These are phyloP conservation scores for Camponotus floridanus DNA, from an alignment of 1,140 invertebrate genomes.

Conservation along the genomic window DNA sequence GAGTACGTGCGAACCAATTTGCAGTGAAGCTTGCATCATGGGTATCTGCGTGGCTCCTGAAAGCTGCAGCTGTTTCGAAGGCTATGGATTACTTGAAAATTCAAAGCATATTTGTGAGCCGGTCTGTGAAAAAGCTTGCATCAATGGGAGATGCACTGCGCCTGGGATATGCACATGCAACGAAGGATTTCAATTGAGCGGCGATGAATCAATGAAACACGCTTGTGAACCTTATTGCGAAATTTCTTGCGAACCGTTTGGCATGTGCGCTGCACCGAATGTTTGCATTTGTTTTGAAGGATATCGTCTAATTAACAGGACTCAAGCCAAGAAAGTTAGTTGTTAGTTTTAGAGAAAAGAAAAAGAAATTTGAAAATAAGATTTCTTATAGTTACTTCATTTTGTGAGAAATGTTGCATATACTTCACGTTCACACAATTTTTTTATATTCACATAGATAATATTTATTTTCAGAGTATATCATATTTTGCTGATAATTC, in stretches of 20 bases:
- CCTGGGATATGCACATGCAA: conserved; percentile 74
- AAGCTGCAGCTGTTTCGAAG: conserved; percentile 61
- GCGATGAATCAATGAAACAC: conserved; percentile 21
- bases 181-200: conserved; percentile 27
- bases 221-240: conserved; percentile 55
- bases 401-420: not conserved
- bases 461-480: conserved; percentile 6
- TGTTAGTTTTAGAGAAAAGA: not conserved
- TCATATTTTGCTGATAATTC: not conserved
- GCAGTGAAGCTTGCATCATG: conserved; percentile 56
- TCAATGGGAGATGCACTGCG: conserved; percentile 70
- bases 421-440: not conserved
- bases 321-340: not conserved
- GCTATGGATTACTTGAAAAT: conserved; percentile 44
- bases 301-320: conserved; percentile 41
- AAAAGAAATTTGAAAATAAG: not conserved
- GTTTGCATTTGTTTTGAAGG: conserved; percentile 76
- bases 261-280: conserved; percentile 74
- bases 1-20: conserved; percentile 64
- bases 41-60: conserved; percentile 68
- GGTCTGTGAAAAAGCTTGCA: conserved; percentile 66
- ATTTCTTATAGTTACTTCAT: not conserved
- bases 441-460: not conserved
- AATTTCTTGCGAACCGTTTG: conserved; percentile 60
- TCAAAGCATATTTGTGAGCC: conserved; percentile 60